Evolutionary conservation across 2,113 vertebrate species (phyloP), one percentile per base, ranked within the genome.

Genomic region (Microtus pennsylvanicus): DNA sequence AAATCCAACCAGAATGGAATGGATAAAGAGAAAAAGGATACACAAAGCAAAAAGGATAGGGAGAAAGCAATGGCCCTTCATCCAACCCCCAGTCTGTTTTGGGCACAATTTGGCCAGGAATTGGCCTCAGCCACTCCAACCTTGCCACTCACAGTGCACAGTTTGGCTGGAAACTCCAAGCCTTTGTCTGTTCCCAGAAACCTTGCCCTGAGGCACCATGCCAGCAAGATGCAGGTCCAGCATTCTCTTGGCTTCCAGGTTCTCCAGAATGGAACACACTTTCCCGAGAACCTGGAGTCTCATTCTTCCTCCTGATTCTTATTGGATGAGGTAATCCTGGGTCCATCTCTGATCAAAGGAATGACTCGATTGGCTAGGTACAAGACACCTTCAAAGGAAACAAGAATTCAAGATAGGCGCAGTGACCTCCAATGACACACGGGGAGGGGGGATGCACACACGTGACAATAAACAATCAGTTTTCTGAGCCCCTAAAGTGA

Each of bases 111-210:
- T 33, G 13, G 38, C 4, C 50, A 28, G 45, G 61, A 63, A 5
- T n/a, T 85, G 82, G 61, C 17, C 35, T 65, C 38, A 19, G 38
- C 17, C 38, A 65, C 61, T 33, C 26, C 63, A 85, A 17, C 26
- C 16, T 38, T 21, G 33, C 12, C 10, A 1, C 16, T 3, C n/a
- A 4, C 4, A 6, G 1, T 9, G 80, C 21, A 61, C 28, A 3
- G 3, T 35, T 35, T 21, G 14, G 5, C 26, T 55, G 42, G 16
- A 58, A 0, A 0, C 7, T 50, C 55, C 35, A 12, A 33, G 24
- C 0, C 1, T 70, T 17, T 16, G 47, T 33, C 24, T 7, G 10
- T 26, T 4, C 24, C 24, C 30, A 22, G 0, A 0, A 24, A 12
- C 38, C 16, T 63, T 8, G 0, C 8, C 38, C 19, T 3, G 0